These are phyloP conservation scores for Amphipoea lucens DNA, from an alignment of 2,888 invertebrate species.

Conservation along the genomic window DNA sequence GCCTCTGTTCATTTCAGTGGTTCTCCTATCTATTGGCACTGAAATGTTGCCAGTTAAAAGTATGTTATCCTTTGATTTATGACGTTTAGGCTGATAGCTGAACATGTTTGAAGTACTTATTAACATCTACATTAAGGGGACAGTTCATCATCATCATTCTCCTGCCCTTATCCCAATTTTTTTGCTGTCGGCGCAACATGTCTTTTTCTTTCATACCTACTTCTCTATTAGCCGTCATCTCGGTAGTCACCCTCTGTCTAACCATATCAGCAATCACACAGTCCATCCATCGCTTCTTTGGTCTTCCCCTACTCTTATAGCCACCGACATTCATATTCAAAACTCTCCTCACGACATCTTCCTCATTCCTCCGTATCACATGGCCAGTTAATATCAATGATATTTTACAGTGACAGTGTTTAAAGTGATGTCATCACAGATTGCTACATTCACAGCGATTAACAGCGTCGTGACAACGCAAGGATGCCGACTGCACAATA, in stretches of 20 bases:
- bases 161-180: background rate
- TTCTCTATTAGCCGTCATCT: background rate
- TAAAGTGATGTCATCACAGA: constrained; percentile 6
- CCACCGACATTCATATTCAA: no score
- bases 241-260: background rate
- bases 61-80: background rate
- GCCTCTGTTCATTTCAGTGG: constrained; percentile 3
- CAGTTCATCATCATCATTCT: background rate
- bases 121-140: background rate
- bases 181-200: background rate
- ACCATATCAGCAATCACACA: background rate
- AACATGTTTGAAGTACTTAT: no score
- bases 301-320: background rate
- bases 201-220: background rate
- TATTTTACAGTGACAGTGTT: constrained; percentile 12
- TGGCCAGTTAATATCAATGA: background rate
- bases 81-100: background rate
- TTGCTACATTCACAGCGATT: background rate
- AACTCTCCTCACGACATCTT: no score
- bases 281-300: background rate
- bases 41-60: background rate
- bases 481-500: constrained; percentile 40
- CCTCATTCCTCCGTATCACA: no score
- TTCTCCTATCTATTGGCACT: background rate
- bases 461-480: constrained; percentile 2